phyloP scores from a whole-genome alignment of 2,888 invertebrate genomes.

The Loripinus fragilis region DNA sequence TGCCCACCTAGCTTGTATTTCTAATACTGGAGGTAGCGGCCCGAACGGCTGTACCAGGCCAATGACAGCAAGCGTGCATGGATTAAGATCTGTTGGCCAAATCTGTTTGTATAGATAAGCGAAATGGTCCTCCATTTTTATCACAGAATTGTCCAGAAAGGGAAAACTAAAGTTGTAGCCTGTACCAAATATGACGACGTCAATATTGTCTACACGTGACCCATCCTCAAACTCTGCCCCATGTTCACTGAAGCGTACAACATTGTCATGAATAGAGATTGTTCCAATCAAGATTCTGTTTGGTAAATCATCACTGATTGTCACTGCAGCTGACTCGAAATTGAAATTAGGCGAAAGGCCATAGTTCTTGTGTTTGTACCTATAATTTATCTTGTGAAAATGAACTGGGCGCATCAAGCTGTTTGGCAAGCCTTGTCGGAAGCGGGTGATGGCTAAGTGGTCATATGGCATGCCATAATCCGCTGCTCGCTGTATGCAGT shows the following conservation, averaged over 20 bases:
- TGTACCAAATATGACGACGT: slow-evolving; percentile 65
- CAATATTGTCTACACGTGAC: slow-evolving; percentile 53
- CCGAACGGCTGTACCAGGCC: slow-evolving; percentile 71
- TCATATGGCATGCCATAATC: slow-evolving; percentile 74
- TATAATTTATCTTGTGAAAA: slow-evolving; percentile 62
- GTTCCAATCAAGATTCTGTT: slow-evolving; percentile 63
- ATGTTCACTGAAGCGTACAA: slow-evolving; percentile 58
- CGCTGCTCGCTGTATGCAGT: slow-evolving; percentile 81
- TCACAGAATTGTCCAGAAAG: slow-evolving; percentile 61
- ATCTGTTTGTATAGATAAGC: slow-evolving; percentile 64
- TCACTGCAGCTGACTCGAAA: slow-evolving; percentile 61
- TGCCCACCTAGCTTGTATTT: slow-evolving; percentile 66
- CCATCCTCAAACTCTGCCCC: slow-evolving; percentile 65
- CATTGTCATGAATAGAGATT: slow-evolving; percentile 57
- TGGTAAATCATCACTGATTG: slow-evolving; percentile 68
- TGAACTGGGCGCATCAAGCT: slow-evolving; percentile 63
- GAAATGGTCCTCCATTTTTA: slow-evolving; percentile 58
- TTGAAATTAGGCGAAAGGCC: slow-evolving; percentile 63
- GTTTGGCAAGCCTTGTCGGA: slow-evolving; percentile 59
- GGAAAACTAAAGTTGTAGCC: slow-evolving; percentile 66
- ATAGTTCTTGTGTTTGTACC: slow-evolving; percentile 66
- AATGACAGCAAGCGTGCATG: slow-evolving; percentile 62
- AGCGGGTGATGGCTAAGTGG: slow-evolving; percentile 63
- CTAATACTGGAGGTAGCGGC: slow-evolving; percentile 64
- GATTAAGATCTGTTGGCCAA: slow-evolving; percentile 60